These are phyloP conservation scores for Parauchenoglanis punctatus DNA, from an alignment of 2,797 vertebrate genomes.

Conservation along the genomic window DNA sequence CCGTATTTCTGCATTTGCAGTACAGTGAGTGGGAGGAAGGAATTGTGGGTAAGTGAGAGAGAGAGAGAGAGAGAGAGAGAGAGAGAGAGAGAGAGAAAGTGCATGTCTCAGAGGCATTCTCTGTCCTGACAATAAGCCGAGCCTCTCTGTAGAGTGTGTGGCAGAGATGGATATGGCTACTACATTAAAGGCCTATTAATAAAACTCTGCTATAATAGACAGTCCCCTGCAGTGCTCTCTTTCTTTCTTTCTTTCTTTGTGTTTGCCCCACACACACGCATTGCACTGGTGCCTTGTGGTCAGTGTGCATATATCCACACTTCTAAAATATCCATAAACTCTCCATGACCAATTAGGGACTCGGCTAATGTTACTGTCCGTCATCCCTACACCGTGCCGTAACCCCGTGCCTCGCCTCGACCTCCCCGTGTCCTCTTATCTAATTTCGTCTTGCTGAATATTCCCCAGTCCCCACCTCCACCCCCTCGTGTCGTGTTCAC, in stretches of 20 bases:
- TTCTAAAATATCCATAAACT: neutral
- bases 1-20: constrained; percentile 6
- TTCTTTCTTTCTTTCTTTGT: neutral
- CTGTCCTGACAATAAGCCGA: constrained; percentile 75
- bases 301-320: neutral
- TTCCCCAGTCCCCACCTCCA: neutral
- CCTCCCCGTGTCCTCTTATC: constrained; percentile 3
- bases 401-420: neutral
- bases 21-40: neutral
- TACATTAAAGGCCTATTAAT: constrained; percentile 72
- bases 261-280: neutral
- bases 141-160: constrained; percentile 15
- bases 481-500: constrained; percentile 8
- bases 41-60: constrained; percentile 9
- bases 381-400: neutral
- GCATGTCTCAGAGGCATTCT: constrained; percentile 71
- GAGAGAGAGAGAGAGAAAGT: constrained; percentile 1
- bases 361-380: neutral
- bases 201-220: constrained; percentile 76
- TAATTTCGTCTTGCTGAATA: neutral
- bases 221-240: constrained; percentile 70
- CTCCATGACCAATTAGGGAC: neutral
- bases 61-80: neutral
- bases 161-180: constrained; percentile 53
- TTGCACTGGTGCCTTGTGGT: neutral